Evolutionary conservation across 2,113 vertebrate species (phyloP).

Genomic region (Oryctolagus cuniculus): DNA sequence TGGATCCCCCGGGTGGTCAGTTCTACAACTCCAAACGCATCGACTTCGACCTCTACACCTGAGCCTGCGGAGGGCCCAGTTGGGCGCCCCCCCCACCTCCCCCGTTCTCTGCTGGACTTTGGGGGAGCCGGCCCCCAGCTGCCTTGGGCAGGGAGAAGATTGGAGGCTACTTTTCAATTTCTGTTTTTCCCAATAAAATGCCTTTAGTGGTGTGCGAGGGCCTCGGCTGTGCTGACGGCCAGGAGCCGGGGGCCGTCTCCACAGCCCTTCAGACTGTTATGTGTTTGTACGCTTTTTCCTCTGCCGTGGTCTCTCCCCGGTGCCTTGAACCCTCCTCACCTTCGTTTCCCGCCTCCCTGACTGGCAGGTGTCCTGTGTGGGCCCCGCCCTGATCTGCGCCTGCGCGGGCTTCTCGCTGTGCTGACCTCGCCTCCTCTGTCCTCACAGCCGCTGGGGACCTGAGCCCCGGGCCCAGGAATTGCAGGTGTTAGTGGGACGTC

Average conservation of each 20-base stretch:
- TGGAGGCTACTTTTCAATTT: slow-evolving; percentile 53
- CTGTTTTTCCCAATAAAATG: slow-evolving; percentile 76
- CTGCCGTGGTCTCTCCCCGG: background rate
- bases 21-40: slow-evolving; percentile 95
- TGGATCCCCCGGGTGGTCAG: slow-evolving; percentile 89
- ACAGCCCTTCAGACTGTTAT: background rate
- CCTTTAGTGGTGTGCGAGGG: slow-evolving; percentile 62
- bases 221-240: slow-evolving; percentile 53
- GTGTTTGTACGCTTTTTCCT: background rate
- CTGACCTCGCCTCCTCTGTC: background rate
- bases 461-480: background rate
- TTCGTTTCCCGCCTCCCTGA: background rate
- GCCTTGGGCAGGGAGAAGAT: slow-evolving; percentile 39
- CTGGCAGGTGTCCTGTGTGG: background rate
- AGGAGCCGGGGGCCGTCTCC: background rate
- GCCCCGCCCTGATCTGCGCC: background rate
- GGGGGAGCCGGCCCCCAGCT: background rate
- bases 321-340: background rate
- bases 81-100: background rate
- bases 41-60: slow-evolving; percentile 95
- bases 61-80: slow-evolving; percentile 68
- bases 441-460: background rate
- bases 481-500: background rate
- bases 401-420: background rate
- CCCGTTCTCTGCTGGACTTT: slow-evolving; percentile 55